A percentile compares a stretch with the other conserved stretches of the same genome.
Conservation (phyloP, 1,140 invertebrate species). For the Gonatopus flavifemur region DNA sequence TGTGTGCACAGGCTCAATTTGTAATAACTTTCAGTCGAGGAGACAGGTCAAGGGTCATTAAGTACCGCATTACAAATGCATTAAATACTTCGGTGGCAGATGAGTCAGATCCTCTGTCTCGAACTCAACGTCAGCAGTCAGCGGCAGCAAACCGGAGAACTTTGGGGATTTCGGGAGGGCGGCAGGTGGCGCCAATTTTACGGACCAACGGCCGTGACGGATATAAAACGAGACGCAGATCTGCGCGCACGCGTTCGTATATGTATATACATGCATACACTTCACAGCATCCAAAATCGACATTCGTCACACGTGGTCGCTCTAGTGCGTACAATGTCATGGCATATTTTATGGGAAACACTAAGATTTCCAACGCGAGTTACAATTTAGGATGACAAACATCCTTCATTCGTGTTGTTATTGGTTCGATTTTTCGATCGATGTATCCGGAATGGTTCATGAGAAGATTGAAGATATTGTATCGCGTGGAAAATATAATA, state of each 20-base stretch:
- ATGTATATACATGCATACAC: not conserved
- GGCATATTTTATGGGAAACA: slow-evolving; percentile 45
- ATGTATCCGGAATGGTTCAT: too few species aligned
- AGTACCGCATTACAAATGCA: slow-evolving; percentile 54
- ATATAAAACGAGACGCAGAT: slow-evolving; percentile 46
- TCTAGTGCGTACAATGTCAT: slow-evolving; percentile 45
- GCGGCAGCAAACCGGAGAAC: slow-evolving; percentile 13
- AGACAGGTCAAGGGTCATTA: slow-evolving; percentile 48
- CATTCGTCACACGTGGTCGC: slow-evolving; percentile 50
- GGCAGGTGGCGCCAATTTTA: slow-evolving; percentile 61
- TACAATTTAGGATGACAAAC: too few species aligned
- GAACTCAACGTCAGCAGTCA: too few species aligned
- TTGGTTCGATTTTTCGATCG: too few species aligned
- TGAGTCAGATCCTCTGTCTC: slow-evolving; percentile 33
- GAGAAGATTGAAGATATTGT: too few species aligned
- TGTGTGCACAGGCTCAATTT: too few species aligned
- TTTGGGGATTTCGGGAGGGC: slow-evolving; percentile 44
- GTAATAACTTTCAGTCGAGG: slow-evolving; percentile 34
- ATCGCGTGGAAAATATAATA: too few species aligned
- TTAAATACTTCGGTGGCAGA: slow-evolving; percentile 36
- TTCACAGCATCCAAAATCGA: not conserved
- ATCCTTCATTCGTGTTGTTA: too few species aligned
- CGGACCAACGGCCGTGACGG: slow-evolving; percentile 57
- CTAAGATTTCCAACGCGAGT: too few species aligned
- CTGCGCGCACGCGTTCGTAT: slow-evolving; percentile 11